A percentile compares a stretch with the other conserved stretches of the same genome.
Conservation (phyloP, 2,113 vertebrate genomes). For the Chaetodon trifascialis region DNA sequence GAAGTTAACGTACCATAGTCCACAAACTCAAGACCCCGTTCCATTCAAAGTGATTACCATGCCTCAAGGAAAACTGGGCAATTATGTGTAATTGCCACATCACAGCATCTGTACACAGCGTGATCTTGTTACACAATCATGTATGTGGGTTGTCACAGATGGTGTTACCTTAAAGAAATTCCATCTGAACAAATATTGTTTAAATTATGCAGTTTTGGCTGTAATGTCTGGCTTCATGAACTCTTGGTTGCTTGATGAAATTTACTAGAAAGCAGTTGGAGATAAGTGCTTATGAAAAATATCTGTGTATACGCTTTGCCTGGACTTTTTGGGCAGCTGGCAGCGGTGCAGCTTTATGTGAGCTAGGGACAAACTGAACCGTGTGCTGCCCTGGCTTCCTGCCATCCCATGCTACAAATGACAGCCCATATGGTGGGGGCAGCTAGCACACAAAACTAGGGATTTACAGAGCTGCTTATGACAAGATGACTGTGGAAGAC, state of each 20-base stretch:
- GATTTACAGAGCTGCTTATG: conserved; percentile 1
- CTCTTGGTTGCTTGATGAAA: neutral
- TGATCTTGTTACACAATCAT: neutral
- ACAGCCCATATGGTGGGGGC: conserved; percentile 5
- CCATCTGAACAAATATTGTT: neutral
- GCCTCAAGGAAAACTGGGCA: conserved; percentile 44
- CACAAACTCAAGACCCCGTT: conserved; percentile 42
- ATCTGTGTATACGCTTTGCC: neutral
- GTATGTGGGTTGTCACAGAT: neutral
- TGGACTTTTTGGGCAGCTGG: conserved; percentile 6
- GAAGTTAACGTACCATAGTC: conserved; percentile 17
- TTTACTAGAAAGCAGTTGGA: neutral
- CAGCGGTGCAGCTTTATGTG: conserved; percentile 2
- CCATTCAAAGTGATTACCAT: conserved; percentile 38
- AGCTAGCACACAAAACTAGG: neutral
- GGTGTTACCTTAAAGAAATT: neutral
- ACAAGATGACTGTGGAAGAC: conserved; percentile 4
- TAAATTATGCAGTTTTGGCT: neutral
- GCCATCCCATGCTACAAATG: neutral
- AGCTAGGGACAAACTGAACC: conserved; percentile 17
- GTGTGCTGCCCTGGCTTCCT: conserved; percentile 2
- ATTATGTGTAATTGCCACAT: conserved; percentile 50
- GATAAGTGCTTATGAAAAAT: neutral
- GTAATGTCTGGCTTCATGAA: neutral
- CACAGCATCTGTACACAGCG: conserved; percentile 1